Base-by-base conservation (phyloP, 2,797 vertebrate species). In the Acipenser oxyrinchus region DNA sequence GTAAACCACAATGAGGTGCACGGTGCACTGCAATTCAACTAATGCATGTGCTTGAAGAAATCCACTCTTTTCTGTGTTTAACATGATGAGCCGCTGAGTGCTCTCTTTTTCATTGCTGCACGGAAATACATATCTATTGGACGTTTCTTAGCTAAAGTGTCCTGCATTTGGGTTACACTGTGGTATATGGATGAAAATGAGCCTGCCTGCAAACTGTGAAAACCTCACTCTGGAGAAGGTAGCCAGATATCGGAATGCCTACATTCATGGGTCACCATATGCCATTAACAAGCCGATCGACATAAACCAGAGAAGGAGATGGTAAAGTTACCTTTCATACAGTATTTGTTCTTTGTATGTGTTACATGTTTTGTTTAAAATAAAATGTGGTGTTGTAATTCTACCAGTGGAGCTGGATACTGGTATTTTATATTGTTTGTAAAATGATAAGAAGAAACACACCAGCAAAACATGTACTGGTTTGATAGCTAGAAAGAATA, bases 261-360 rank as follows among this genome's bases (percentile, higher is more conserved):
- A 87, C 78, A 84, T 90, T 80, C 93, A 88, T 0, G 88, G 93
- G 84, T 96, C 89, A 0, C 92, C 95, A 61, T 97, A 85, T 79
- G 93, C 92, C 77, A 94, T 89, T 75, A 94, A 96, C 93, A 94
- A 95, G 80, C 92, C 94, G 72, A 93, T 97, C 84, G 94, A 96
- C 88, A 97, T 96, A 89, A 95, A 95, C 79, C 91, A 92, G 62
- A 89, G 90, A 77, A 92, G 87, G 79, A 93, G 85, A 94, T 75
- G 90, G 93, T 97, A 93, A 91, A 84, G 76, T 81, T 74, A 37
- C 1, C 23, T 37, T 37, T 37, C 23, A 37, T 37, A 37, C 23
- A 37, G 23, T 37, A 37, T 37, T 37, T 37, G 23, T 37, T 37
- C 23, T 37, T 37, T 37, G 23, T 37, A 37, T 37, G 2, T 2